These are phyloP conservation scores for Drosophila athabasca DNA, from an alignment of 1,140 invertebrate genomes.

Conservation along the genomic window DNA sequence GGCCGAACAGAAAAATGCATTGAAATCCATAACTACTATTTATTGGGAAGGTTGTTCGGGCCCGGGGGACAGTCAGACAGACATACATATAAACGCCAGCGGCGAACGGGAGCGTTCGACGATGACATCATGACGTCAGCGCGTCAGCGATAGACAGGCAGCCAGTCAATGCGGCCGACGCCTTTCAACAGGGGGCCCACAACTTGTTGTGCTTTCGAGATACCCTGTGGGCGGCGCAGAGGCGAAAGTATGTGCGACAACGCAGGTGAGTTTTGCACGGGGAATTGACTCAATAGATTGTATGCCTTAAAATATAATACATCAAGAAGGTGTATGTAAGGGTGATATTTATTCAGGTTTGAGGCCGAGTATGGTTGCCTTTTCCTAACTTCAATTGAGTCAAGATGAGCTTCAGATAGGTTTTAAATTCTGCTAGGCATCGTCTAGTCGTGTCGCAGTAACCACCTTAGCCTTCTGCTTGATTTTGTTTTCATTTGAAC, in stretches of 20 bases:
- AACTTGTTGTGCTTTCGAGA: constrained; percentile 36
- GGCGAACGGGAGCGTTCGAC: not conserved
- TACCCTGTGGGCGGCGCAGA: constrained; percentile 3
- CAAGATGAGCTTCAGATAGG: no score
- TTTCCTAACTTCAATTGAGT: no score
- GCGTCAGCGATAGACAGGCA: constrained; percentile 29
- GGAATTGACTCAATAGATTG: not conserved
- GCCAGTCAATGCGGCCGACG: constrained; percentile 16
- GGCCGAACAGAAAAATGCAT: no score
- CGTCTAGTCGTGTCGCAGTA: constrained; percentile 4
- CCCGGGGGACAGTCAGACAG: no score
- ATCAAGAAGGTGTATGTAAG: no score
- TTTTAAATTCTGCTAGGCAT: no score
- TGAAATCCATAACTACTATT: no score
- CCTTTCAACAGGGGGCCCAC: constrained; percentile 7
- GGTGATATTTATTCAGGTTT: no score
- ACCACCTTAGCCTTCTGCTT: constrained; percentile 6
- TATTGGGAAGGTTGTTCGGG: no score
- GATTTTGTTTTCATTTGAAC: constrained; percentile 34
- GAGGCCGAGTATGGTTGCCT: no score
- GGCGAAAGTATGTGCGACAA: not conserved
- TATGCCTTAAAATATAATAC: no score
- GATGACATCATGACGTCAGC: constrained; percentile 56
- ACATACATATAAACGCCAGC: not conserved
- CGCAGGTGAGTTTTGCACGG: not conserved